Evolutionary conservation across 2,797 vertebrate species (phyloP), one percentile per base, ranked within the genome.

Genomic region (Neopelma chrysocephalum): DNA sequence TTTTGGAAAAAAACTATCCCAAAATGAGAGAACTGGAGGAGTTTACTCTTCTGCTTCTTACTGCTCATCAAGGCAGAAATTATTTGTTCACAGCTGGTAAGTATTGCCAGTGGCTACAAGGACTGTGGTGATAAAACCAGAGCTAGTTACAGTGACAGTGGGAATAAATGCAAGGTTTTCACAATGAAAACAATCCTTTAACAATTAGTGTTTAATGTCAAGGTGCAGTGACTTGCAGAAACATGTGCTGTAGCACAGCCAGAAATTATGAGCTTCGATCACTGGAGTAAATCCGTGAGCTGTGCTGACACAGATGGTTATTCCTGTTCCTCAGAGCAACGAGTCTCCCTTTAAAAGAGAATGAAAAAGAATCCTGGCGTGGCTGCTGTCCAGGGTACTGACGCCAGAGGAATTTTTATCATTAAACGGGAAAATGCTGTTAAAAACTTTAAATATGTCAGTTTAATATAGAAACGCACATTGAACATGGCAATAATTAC

Each of bases 311-410:
- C 8, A 43, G 42, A 2, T 50, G 10, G 6, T 62, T 36, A 9
- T 65, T 90, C 57, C 43, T 73, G 9, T 12, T 45, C 21, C n/a
- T n/a, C 23, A 20, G 45, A 58, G 7, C 40, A 34, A 6, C 0
- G 15, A 4, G 1, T 27, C 5, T 29, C n/a, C 17, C 31, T n/a
- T 21, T 10, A 23, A 43, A 15, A 32, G 21, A 19, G 36, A 61
- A 21, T 7, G 0, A 0, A 27, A 36, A 36, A 18, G 3, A 20
- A 62, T 11, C 3, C 4, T 0, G 1, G 10, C 4, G 5, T 2
- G 8, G 9, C 34, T 3, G 6, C 77, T 97, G 66, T 92, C 86
- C 89, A 61, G n/a, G 83, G 90, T 95, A 1, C 90, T 85, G 92
- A 53, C 1, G 6, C 0, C 0, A 29, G 38, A 26, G 3, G 4